Evolutionary conservation across 1,140 invertebrate species (phyloP), one percentile per base, ranked within the genome.

Genomic region (Nylanderia fulva): DNA sequence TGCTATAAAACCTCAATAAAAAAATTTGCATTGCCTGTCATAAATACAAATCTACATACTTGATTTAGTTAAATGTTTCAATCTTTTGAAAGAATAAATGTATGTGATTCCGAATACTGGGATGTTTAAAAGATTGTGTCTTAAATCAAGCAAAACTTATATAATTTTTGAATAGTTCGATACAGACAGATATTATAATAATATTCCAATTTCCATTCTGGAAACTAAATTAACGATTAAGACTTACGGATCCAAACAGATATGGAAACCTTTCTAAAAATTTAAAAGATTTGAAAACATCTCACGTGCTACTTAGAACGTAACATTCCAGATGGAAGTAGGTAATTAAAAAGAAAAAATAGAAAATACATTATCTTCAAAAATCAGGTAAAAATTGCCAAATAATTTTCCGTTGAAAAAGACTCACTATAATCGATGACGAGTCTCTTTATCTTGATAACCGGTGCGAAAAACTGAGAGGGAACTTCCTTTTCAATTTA

Each of bases 21-120:
- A 54, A 83, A 87, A 87, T 87, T 83, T 66, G 15, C 69, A 58
- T 52, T 45, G 71, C 45, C 15, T 58, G 69, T 45, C 69, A 48
- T 69, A 68, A 86, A 87, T 86, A 68, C 63, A 69, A 86, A 75
- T 83, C 56, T 45, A 27, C 13, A 27, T 52, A 42, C 15, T 48
- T 58, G 71, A 77, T 71, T n/a, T 86, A 15, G 9, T 80, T 71
- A 71, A 82, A 80, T 69, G 64, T 80, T 80, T 80, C 63, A 80
- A 82, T 82, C 52, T 42, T n/a, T n/a, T 36, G 7, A 18, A 42
- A 9, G 60, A 27, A 54, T 66, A 39, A 80, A 80, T 80, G 69
- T 71, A 13, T 21, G 9, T 56, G 18, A 80, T 58, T 3, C 24
- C 8, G 15, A 69, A 80, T 71, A 71, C 3, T 27, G n/a, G 18